Evolutionary conservation across 2,797 vertebrate species (phyloP).

Genomic region (Microtus californicus): DNA sequence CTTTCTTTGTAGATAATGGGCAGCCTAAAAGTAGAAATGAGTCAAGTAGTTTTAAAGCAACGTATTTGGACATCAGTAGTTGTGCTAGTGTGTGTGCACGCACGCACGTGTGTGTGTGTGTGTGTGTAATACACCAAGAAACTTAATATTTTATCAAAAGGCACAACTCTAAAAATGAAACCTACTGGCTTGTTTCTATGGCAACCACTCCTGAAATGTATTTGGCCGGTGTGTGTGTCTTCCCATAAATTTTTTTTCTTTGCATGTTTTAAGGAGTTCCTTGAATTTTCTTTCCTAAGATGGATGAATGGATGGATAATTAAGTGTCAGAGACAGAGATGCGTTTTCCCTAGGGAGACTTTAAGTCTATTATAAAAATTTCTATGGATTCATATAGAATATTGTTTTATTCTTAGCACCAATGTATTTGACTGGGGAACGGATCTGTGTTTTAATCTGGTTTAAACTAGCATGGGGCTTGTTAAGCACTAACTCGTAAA

Average conservation of each 20-base stretch:
- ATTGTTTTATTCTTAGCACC: slow-evolving; percentile 81
- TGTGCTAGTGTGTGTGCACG: slow-evolving; percentile 77
- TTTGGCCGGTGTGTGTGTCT: slow-evolving; percentile 86
- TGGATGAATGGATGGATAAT: not conserved
- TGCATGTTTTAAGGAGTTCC: slow-evolving; percentile 84
- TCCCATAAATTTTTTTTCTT: slow-evolving; percentile 83
- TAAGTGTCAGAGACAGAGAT: not conserved
- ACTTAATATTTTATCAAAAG: slow-evolving; percentile 89
- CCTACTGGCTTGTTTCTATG: slow-evolving; percentile 88
- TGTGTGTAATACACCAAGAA: slow-evolving; percentile 86
- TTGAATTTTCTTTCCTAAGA: slow-evolving; percentile 79
- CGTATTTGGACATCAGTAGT: slow-evolving; percentile 43
- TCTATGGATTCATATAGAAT: slow-evolving; percentile 77
- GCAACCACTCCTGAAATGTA: slow-evolving; percentile 87
- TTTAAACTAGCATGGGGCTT: slow-evolving; percentile 41
- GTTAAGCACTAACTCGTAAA: slow-evolving; percentile 46
- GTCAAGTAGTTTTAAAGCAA: slow-evolving; percentile 59
- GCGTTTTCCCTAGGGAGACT: slow-evolving; percentile 21
- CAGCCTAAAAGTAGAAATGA: slow-evolving; percentile 54
- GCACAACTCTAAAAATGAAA: slow-evolving; percentile 87
- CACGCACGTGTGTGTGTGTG: slow-evolving; percentile 82
- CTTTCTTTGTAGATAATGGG: slow-evolving; percentile 46
- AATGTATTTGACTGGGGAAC: slow-evolving; percentile 78
- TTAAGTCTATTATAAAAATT: slow-evolving; percentile 81
- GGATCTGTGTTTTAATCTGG: slow-evolving; percentile 63